phyloP scores from a whole-genome alignment of 2,797 vertebrate genomes.

The Gouania willdenowi region DNA sequence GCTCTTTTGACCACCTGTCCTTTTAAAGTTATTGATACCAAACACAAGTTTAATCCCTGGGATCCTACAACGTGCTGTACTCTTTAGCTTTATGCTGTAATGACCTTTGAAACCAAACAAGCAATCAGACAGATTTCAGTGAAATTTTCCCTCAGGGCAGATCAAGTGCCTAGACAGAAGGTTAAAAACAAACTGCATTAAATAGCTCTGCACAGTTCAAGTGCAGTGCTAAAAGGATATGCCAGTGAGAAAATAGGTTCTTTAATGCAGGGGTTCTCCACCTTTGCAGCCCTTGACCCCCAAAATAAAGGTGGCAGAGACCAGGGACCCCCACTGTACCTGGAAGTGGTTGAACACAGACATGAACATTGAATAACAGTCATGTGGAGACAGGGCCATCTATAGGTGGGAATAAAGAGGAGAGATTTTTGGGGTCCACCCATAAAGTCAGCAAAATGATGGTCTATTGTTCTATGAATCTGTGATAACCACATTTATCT shows the following conservation, averaged over 20 bases:
- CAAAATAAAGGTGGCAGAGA: too few relatives aligned
- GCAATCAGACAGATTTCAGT: constrained; percentile 13
- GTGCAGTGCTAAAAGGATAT: constrained; percentile 50
- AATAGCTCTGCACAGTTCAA: constrained; percentile 26
- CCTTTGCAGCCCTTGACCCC: too few relatives aligned
- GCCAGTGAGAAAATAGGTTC: constrained; percentile 55
- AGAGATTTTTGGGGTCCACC: too few relatives aligned
- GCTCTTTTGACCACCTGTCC: neutral
- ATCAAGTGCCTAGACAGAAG: constrained; percentile 25
- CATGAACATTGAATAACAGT: too few relatives aligned
- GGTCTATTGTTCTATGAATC: too few relatives aligned
- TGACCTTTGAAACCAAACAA: constrained; percentile 13
- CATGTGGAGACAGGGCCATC: too few relatives aligned
- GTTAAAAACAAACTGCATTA: constrained; percentile 53
- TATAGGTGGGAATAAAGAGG: too few relatives aligned
- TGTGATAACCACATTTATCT: too few relatives aligned
- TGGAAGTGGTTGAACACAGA: too few relatives aligned
- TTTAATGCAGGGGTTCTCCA: too few relatives aligned
- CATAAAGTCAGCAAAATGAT: too few relatives aligned
- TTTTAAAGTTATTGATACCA: neutral
- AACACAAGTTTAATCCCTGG: neutral
- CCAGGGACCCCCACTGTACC: too few relatives aligned
- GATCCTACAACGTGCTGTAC: neutral
- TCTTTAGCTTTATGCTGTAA: neutral
- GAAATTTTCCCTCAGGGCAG: constrained; percentile 7